These are phyloP conservation scores for Sclerurus mexicanus DNA, from an alignment of 2,113 vertebrate species.

Conservation along the genomic window DNA sequence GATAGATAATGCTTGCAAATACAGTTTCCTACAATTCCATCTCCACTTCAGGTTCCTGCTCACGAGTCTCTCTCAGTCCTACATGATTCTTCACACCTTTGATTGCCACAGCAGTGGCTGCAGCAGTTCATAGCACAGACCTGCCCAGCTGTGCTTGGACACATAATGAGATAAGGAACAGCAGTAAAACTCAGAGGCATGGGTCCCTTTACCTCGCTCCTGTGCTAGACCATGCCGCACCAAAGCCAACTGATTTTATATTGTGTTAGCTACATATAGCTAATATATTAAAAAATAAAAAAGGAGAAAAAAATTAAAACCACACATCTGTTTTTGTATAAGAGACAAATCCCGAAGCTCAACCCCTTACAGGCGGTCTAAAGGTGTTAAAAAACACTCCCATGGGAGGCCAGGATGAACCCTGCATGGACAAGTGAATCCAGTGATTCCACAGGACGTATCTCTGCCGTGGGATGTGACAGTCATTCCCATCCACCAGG, in stretches of 20 bases:
- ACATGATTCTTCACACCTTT: not conserved
- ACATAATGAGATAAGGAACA: not conserved
- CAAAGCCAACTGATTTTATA: not conserved
- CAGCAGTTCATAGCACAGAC: not conserved
- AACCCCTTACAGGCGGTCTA: not conserved
- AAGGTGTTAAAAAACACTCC: not conserved
- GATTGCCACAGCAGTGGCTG: not conserved
- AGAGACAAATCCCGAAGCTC: not conserved
- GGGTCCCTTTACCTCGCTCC: not conserved
- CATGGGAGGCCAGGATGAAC: not conserved
- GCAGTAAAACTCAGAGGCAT: not conserved
- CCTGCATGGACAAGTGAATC: rapidly evolving
- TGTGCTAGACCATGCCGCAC: not conserved
- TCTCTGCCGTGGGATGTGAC: not conserved
- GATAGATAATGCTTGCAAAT: not conserved
- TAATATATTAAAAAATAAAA: not conserved
- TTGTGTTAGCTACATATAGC: rapidly evolving
- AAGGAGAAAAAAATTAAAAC: not conserved
- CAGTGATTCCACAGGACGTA: rapidly evolving
- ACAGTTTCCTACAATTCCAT: not conserved
- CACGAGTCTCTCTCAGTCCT: not conserved
- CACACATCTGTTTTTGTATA: not conserved
- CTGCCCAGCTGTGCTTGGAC: conserved; percentile 6
- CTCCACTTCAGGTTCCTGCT: not conserved
- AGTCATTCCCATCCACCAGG: not conserved